Evolutionary conservation across 2,888 invertebrate genomes (phyloP).

Genomic region (Scaptomyza polygonia): DNA sequence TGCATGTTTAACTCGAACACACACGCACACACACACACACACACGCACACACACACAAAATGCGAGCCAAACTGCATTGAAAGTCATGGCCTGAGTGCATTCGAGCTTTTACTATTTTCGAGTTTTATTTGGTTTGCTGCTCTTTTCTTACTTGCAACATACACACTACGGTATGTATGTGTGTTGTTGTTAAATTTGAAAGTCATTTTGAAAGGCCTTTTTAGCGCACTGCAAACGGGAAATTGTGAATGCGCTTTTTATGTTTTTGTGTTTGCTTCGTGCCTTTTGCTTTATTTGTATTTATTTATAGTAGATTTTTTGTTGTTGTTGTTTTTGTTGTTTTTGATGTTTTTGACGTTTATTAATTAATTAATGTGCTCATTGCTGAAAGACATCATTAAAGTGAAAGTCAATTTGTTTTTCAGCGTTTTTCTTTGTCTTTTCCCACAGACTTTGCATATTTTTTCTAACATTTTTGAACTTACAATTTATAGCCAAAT

Average conservation of each 20-base stretch:
- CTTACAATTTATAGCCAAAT: slow-evolving; percentile 55
- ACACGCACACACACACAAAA: slow-evolving; percentile 37
- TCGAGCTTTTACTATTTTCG: slow-evolving; percentile 23
- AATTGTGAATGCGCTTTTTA: slow-evolving; percentile 50
- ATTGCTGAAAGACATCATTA: slow-evolving; percentile 68
- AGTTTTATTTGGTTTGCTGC: slow-evolving; percentile 29
- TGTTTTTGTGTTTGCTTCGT: slow-evolving; percentile 9
- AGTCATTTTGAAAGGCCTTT: slow-evolving; percentile 61
- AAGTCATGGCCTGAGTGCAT: slow-evolving; percentile 64
- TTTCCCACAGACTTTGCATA: slow-evolving; percentile 21
- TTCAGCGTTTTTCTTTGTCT: slow-evolving; percentile 36
- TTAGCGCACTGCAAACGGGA: slow-evolving; percentile 41
- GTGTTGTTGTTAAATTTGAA: slow-evolving; percentile 57
- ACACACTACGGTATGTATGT: not conserved
- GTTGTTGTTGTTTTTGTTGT: slow-evolving; percentile 32
- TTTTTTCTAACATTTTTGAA: slow-evolving; percentile 30
- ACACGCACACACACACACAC: slow-evolving; percentile 20
- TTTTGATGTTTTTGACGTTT: slow-evolving; percentile 41
- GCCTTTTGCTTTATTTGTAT: slow-evolving; percentile 30
- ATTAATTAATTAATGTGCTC: slow-evolving; percentile 70
- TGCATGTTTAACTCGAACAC: slow-evolving; percentile 31
- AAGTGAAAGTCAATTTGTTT: slow-evolving; percentile 74
- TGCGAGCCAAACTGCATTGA: slow-evolving; percentile 51
- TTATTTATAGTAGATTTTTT: slow-evolving; percentile 14
- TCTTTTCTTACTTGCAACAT: slow-evolving; percentile 32